Evolutionary conservation across 1,140 invertebrate genomes (phyloP).

Genomic region (Camponotus vicinus): DNA sequence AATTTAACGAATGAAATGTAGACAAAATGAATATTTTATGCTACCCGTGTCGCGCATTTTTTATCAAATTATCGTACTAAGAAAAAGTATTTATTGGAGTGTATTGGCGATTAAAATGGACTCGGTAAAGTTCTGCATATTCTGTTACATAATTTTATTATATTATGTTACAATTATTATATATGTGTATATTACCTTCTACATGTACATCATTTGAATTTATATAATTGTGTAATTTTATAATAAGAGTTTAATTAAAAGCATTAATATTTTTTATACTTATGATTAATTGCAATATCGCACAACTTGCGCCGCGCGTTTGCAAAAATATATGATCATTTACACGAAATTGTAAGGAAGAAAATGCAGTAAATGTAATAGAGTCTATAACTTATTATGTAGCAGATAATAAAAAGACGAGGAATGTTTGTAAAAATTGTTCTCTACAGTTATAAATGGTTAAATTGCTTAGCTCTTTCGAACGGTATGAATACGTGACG

Average conservation of each 20-base stretch:
- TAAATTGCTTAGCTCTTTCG: conserved; percentile 49
- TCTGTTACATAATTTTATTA: not conserved
- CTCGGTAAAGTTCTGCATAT: not conserved
- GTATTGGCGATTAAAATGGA: conserved; percentile 29
- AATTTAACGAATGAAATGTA: conserved; percentile 31
- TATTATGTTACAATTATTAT: not conserved
- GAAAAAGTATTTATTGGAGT: conserved; percentile 23
- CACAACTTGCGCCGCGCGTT: too few relatives aligned
- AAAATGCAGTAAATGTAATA: not conserved
- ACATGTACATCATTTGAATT: not conserved
- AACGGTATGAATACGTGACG: conserved; percentile 46
- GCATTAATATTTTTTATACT: not conserved
- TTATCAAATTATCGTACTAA: conserved; percentile 26
- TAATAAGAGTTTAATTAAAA: conserved; percentile 11
- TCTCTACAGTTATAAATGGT: conserved; percentile 36
- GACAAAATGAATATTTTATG: conserved; percentile 25
- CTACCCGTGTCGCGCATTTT: conserved; percentile 1
- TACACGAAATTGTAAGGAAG: not conserved
- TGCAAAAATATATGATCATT: not conserved
- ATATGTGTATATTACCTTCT: not conserved
- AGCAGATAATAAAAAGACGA: conserved; percentile 15
- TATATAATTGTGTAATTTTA: not conserved
- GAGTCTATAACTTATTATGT: not conserved
- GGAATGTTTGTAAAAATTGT: not conserved
- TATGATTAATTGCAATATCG: conserved; percentile 3